These are phyloP conservation scores for Clusia tigrina DNA, from an alignment of 2,888 invertebrate genomes.

Conservation along the genomic window DNA sequence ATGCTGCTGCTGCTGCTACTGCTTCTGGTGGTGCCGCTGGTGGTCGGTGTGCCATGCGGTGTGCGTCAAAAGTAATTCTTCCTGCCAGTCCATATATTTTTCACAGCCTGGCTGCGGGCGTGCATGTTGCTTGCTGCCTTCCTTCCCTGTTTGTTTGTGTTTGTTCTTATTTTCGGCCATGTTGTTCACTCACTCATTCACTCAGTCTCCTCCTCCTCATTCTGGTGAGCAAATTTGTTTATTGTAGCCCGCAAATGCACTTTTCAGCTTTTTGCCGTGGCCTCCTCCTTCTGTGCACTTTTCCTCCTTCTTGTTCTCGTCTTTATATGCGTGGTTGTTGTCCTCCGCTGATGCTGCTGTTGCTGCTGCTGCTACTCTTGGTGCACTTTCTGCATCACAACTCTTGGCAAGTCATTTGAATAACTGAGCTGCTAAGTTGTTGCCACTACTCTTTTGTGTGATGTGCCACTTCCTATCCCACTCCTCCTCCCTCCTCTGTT, in stretches of 20 bases:
- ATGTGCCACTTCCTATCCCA: too few species aligned
- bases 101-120: neutral
- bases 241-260: slow-evolving; percentile 27
- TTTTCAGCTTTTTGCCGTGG: slow-evolving; percentile 14
- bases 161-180: neutral
- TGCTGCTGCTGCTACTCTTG: neutral
- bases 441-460: too few species aligned
- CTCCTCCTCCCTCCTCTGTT: too few species aligned
- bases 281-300: neutral
- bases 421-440: slow-evolving; percentile 30
- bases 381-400: neutral
- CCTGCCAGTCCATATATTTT: neutral
- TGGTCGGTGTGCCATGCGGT: neutral
- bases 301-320: neutral
- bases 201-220: too few species aligned
- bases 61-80: neutral
- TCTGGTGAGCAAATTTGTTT: slow-evolving; percentile 16
- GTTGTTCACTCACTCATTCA: neutral
- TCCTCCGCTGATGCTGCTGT: neutral
- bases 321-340: neutral
- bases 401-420: slow-evolving; percentile 26
- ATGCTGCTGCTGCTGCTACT: neutral
- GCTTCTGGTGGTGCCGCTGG: neutral
- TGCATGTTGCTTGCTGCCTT: too few species aligned
- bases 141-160: neutral